Evolutionary conservation across 2,888 invertebrate genomes (phyloP).

Genomic region (Malachius bipustulatus): DNA sequence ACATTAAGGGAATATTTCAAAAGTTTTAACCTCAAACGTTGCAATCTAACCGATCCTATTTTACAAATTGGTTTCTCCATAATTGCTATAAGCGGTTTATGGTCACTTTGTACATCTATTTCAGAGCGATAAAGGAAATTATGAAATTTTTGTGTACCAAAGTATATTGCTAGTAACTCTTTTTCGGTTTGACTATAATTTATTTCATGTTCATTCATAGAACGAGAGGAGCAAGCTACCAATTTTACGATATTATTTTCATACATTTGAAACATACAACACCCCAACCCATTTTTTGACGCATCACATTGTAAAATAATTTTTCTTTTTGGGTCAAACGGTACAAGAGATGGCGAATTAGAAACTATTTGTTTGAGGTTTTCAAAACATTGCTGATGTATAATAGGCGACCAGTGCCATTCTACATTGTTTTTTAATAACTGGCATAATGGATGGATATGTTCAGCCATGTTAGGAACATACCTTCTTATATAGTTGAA

Average conservation of each 20-base stretch:
- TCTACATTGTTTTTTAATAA: constrained; percentile 17
- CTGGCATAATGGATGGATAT: constrained; percentile 16
- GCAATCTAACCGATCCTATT: constrained; percentile 15
- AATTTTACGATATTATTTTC: constrained; percentile 11
- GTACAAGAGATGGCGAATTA: constrained; percentile 5
- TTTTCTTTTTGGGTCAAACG: constrained; percentile 9
- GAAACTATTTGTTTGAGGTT: constrained; percentile 14
- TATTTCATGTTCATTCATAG: constrained; percentile 11
- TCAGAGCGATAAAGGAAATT: constrained; percentile 12
- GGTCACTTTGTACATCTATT: constrained; percentile 13
- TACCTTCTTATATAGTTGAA: constrained; percentile 11
- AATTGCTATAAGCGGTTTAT: constrained; percentile 14
- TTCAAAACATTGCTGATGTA: constrained; percentile 15
- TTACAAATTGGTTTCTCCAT: constrained; percentile 16
- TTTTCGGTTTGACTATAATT: constrained; percentile 11
- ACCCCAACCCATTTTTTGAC: constrained; percentile 15
- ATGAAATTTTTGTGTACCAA: constrained; percentile 11
- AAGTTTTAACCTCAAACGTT: constrained; percentile 16
- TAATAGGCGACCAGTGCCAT: constrained; percentile 16
- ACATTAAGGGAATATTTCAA: constrained; percentile 16
- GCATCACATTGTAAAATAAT: constrained; percentile 11
- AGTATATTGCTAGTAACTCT: constrained; percentile 11
- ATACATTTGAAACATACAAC: constrained; percentile 17
- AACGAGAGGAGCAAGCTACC: constrained; percentile 13
- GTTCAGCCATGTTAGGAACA: constrained; percentile 15